phyloP scores from a whole-genome alignment of 2,113 vertebrate genomes.

The Monarcha castaneiventris region DNA sequence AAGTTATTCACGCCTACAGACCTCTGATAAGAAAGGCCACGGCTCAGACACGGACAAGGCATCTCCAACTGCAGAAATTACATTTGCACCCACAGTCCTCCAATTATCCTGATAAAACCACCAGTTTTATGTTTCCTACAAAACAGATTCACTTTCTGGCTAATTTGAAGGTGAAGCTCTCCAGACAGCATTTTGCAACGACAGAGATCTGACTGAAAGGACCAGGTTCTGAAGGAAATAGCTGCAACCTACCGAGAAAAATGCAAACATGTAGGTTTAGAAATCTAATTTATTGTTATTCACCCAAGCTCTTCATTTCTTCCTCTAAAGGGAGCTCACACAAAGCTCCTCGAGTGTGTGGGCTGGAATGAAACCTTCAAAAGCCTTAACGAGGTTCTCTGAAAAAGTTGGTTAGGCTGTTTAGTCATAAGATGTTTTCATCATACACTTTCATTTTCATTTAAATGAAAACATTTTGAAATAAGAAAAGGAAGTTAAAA shows the following conservation, averaged over 20 bases:
- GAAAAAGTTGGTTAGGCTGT: not conserved
- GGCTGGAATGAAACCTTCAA: conserved; percentile 6
- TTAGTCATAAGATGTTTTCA: not conserved
- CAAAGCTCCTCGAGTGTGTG: not conserved
- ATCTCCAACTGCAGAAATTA: not conserved
- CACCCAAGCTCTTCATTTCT: not conserved
- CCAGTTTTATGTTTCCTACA: not conserved
- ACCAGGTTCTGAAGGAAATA: not conserved
- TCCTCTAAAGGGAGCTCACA: not conserved
- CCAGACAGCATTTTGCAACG: not conserved
- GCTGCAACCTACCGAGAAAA: not conserved
- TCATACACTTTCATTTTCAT: not conserved
- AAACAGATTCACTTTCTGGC: not conserved
- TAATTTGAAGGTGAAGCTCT: not conserved
- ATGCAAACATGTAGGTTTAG: not conserved
- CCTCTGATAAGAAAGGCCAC: not conserved
- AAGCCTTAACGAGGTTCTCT: not conserved
- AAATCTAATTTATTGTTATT: not conserved
- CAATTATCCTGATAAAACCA: not conserved
- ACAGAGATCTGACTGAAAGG: not conserved
- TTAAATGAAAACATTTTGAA: conserved; percentile 17
- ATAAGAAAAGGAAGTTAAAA: conserved; percentile 15
- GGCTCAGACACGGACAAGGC: not conserved
- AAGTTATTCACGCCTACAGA: not conserved
- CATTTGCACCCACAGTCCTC: not conserved